These are phyloP conservation scores for Etheostoma perlongum DNA, from an alignment of 2,797 vertebrate species.

Conservation along the genomic window DNA sequence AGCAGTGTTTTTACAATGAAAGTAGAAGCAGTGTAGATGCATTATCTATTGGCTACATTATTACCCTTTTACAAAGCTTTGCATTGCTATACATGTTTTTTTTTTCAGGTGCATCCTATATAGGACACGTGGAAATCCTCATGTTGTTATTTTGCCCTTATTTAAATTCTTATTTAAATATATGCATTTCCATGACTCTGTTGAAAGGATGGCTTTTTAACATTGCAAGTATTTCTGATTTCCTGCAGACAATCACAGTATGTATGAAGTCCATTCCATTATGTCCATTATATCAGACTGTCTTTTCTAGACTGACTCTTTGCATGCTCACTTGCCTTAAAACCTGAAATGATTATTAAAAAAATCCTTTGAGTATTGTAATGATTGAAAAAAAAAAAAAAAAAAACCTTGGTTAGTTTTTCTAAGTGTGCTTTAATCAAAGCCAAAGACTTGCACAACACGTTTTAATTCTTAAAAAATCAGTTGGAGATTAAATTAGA, in stretches of 20 bases:
- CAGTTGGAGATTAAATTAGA: too few species aligned
- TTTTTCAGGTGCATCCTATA: not conserved
- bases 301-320: too few species aligned
- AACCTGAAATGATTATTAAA: not conserved
- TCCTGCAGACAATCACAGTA: not conserved
- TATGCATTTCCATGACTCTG: not conserved
- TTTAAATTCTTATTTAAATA: not conserved
- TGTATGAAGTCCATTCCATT: not conserved
- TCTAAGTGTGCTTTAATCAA: not conserved
- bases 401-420: not conserved
- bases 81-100: not conserved
- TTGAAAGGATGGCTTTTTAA: not conserved
- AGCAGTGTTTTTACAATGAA: not conserved
- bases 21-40: not conserved
- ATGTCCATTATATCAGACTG: not conserved
- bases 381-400: conserved; percentile 4
- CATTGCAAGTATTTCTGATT: not conserved
- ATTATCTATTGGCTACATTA: not conserved
- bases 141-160: not conserved
- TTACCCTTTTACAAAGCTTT: not conserved
- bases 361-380: not conserved
- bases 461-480: not conserved
- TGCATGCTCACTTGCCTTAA: not conserved
- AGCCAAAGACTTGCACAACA: not conserved
- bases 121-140: not conserved